Evolutionary conservation across 2,113 vertebrate species (phyloP).

Genomic region (Mustela lutreola): DNA sequence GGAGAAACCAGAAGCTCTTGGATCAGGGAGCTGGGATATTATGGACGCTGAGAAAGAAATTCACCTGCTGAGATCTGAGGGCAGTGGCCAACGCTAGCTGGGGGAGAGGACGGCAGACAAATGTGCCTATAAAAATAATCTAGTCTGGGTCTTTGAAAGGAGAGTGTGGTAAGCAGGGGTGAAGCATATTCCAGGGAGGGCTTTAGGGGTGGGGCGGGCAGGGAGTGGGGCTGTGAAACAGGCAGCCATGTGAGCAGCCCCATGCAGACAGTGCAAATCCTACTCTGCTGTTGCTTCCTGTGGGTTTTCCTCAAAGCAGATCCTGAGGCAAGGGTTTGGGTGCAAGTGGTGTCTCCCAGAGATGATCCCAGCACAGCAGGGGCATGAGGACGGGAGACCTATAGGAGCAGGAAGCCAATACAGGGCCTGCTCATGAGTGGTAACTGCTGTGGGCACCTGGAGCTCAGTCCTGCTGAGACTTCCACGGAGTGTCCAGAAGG

Average conservation of each 20-base stretch:
- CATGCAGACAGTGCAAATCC: neutral
- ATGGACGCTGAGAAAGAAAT: neutral
- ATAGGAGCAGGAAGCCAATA: neutral
- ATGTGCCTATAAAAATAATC: neutral
- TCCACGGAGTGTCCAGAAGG: fast-evolving
- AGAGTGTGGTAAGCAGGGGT: neutral
- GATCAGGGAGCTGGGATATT: too few species aligned
- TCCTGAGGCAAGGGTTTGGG: neutral
- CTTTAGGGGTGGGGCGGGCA: fast-evolving
- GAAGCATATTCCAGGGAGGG: neutral
- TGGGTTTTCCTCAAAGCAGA: neutral
- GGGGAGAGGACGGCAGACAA: neutral
- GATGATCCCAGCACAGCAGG: neutral
- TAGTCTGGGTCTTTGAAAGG: neutral
- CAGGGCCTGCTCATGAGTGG: fast-evolving
- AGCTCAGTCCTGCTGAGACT: neutral
- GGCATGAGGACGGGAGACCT: neutral
- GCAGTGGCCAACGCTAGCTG: neutral
- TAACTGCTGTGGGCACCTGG: neutral
- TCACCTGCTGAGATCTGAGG: neutral
- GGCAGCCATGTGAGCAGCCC: neutral
- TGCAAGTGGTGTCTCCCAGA: neutral
- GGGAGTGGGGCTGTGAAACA: neutral
- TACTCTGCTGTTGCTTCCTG: neutral
- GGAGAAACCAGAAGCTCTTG: neutral